Evolutionary conservation across 2,888 invertebrate species (phyloP).

Genomic region (Cataglyphis altisquamis): DNA sequence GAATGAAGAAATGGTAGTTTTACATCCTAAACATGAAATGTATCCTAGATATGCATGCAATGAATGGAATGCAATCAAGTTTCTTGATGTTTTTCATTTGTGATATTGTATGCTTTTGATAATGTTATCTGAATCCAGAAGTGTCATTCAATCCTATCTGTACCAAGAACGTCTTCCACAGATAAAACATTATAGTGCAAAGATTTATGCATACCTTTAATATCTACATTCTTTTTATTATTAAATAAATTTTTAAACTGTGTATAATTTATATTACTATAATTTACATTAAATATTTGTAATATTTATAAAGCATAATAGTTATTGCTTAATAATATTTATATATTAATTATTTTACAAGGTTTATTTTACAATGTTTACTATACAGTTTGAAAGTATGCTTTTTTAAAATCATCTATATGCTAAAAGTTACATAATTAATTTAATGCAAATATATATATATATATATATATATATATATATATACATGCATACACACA

Average conservation of each 20-base stretch:
- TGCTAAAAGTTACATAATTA: conserved; percentile 10
- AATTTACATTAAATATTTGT: conserved; percentile 14
- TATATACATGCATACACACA: no score
- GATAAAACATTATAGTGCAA: conserved; percentile 12
- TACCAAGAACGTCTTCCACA: conserved; percentile 28
- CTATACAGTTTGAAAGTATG: neutral
- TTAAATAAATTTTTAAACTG: neutral
- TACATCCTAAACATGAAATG: neutral
- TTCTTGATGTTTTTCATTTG: conserved; percentile 47
- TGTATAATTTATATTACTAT: neutral
- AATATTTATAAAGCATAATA: neutral
- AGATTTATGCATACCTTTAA: neutral
- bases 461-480: no score
- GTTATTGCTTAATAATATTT: neutral
- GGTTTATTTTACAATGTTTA: neutral
- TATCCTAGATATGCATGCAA: conserved; percentile 24
- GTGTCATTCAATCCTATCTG: conserved; percentile 54
- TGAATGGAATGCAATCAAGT: conserved; percentile 43
- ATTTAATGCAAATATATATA: neutral
- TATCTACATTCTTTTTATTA: neutral
- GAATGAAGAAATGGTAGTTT: neutral
- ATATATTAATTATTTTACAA: neutral
- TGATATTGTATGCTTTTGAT: conserved; percentile 36
- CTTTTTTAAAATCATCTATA: neutral
- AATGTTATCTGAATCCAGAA: conserved; percentile 55